These are phyloP conservation scores for Lasioglossum calceatum DNA, from an alignment of 2,888 invertebrate genomes.

Conservation along the genomic window DNA sequence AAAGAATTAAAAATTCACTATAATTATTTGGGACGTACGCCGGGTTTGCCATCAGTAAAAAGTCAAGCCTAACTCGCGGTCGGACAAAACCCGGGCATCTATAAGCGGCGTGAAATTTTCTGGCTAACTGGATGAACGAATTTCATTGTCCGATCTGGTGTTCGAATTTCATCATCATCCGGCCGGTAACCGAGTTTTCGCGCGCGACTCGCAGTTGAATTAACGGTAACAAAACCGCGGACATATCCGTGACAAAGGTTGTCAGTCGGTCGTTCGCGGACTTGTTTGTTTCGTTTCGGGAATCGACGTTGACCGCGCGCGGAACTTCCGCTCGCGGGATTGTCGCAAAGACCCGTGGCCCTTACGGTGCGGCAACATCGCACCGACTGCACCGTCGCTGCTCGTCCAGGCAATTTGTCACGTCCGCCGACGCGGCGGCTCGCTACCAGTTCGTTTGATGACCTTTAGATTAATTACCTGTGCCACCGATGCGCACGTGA, in stretches of 20 bases:
- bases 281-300: slow-evolving; percentile 39
- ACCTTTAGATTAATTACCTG: slow-evolving; percentile 82
- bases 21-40: background rate
- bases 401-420: slow-evolving; percentile 81
- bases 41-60: background rate
- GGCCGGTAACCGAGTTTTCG: slow-evolving; percentile 35
- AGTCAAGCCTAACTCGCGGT: background rate
- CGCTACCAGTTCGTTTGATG: slow-evolving; percentile 79
- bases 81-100: background rate
- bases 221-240: slow-evolving; percentile 50
- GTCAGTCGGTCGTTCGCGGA: slow-evolving; percentile 40
- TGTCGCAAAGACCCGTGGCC: slow-evolving; percentile 50
- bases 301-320: slow-evolving; percentile 28
- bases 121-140: background rate
- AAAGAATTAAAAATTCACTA: background rate
- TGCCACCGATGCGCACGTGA: slow-evolving; percentile 70
- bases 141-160: background rate
- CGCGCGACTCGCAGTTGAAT: slow-evolving; percentile 22
- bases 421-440: slow-evolving; percentile 73
- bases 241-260: slow-evolving; percentile 55
- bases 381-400: slow-evolving; percentile 38
- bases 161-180: slow-evolving; percentile 12
- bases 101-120: background rate
- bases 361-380: slow-evolving; percentile 60
- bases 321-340: slow-evolving; percentile 62